These are phyloP conservation scores for Amblyopsis rosae DNA, from an alignment of 2,113 vertebrate species.

Conservation along the genomic window DNA sequence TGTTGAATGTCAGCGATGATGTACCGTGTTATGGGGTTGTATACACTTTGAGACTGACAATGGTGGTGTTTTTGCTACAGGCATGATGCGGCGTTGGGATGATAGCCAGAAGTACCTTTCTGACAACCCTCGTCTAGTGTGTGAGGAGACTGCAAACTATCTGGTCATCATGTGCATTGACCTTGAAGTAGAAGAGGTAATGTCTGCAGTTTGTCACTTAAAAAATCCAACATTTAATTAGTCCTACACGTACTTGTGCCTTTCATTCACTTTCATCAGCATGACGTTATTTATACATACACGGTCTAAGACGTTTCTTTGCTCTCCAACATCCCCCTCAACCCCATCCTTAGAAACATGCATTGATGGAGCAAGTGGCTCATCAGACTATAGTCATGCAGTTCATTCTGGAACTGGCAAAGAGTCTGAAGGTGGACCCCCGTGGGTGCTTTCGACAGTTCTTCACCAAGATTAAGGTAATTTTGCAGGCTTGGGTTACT, in stretches of 20 bases:
- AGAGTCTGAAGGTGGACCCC: constrained; percentile 92
- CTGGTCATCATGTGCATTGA: constrained; percentile 97
- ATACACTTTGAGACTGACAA: not conserved
- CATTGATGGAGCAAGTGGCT: constrained; percentile 93
- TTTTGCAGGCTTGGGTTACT: not conserved
- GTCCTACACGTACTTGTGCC: too few species aligned
- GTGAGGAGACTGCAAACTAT: constrained; percentile 94
- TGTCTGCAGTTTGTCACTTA: not conserved
- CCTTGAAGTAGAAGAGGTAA: constrained; percentile 92
- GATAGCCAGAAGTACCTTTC: constrained; percentile 95
- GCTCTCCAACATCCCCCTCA: not conserved
- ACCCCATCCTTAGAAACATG: constrained; percentile 81
- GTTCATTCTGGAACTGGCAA: constrained; percentile 92
- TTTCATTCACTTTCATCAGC: not conserved
- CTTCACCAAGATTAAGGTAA: constrained; percentile 91
- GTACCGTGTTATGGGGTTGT: not conserved
- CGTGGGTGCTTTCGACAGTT: constrained; percentile 93
- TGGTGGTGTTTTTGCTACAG: constrained; percentile 61
- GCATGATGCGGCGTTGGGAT: constrained; percentile 93
- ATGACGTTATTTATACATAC: not conserved
- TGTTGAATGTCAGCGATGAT: not conserved
- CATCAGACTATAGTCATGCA: constrained; percentile 98
- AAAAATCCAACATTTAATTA: too few species aligned
- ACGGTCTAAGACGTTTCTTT: not conserved
- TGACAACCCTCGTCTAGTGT: constrained; percentile 87